phyloP scores from a whole-genome alignment of 2,797 vertebrate genomes.

The Sandelia bainsii region DNA sequence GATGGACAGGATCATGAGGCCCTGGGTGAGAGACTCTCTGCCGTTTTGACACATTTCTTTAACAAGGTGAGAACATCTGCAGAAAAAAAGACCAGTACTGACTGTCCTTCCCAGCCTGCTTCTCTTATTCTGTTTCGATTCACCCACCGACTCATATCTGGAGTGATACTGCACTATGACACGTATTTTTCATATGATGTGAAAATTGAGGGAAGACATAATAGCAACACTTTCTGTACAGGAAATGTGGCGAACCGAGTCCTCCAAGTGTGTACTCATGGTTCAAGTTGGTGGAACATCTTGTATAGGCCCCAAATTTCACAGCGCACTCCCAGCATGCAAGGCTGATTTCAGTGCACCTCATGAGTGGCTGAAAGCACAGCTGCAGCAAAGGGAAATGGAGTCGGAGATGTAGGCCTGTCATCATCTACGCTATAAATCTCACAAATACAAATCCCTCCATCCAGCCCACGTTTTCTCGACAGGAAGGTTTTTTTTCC shows the following conservation, averaged over 20 bases:
- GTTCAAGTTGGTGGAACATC: constrained; percentile 29
- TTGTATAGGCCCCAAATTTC: constrained; percentile 6
- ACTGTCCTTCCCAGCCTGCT: not conserved
- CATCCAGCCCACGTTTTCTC: constrained; percentile 19
- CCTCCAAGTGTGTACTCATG: constrained; percentile 6
- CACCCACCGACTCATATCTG: constrained; percentile 23
- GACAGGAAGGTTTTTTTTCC: constrained; percentile 19
- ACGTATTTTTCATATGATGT: constrained; percentile 41
- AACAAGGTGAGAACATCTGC: constrained; percentile 76
- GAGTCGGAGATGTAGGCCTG: constrained; percentile 59
- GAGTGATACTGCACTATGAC: constrained; percentile 43
- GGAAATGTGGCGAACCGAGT: not conserved
- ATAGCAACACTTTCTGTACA: not conserved
- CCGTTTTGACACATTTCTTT: constrained; percentile 66
- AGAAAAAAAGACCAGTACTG: constrained; percentile 27
- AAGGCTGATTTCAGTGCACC: constrained; percentile 23
- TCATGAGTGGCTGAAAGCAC: constrained; percentile 51
- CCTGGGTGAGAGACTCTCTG: constrained; percentile 40
- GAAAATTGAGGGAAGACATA: constrained; percentile 12
- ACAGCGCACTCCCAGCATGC: constrained; percentile 18
- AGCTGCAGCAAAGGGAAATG: constrained; percentile 59
- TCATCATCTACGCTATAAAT: constrained; percentile 56
- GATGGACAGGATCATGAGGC: constrained; percentile 63
- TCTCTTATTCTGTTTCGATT: constrained; percentile 30
- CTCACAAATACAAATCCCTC: constrained; percentile 55